Conservation (phyloP, 2,797 vertebrate genomes). For the Melanotaenia pygmaea region DNA sequence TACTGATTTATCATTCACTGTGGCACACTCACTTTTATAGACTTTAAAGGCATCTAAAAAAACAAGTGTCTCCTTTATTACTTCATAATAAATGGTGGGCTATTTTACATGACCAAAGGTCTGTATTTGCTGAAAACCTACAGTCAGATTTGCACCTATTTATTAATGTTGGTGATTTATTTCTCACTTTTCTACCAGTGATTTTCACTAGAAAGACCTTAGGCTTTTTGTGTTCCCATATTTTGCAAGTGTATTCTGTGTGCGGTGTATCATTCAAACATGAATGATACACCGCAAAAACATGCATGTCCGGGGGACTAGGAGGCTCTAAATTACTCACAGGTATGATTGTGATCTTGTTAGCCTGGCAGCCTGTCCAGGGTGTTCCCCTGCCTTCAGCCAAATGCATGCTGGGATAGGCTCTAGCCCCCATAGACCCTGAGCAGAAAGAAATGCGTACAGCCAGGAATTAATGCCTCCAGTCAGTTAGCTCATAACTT, state of each 20-base stretch:
- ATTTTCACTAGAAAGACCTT: conserved; percentile 2
- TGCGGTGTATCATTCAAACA: conserved; percentile 8
- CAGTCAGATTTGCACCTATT: not conserved
- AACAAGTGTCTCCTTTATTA: not conserved
- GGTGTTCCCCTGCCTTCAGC: conserved; percentile 66
- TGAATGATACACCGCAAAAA: conserved; percentile 16
- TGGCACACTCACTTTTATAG: not conserved
- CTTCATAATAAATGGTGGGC: not conserved
- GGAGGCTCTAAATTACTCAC: conserved; percentile 29
- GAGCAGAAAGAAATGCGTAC: conserved; percentile 16
- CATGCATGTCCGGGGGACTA: conserved; percentile 16
- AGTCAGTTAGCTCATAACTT: conserved; percentile 30
- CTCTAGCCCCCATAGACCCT: conserved; percentile 40
- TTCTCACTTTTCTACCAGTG: not conserved
- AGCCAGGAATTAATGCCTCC: conserved; percentile 53
- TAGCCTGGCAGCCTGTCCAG: conserved; percentile 55
- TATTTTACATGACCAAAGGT: not conserved
- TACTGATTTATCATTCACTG: not conserved
- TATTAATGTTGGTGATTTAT: not conserved
- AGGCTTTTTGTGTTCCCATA: not conserved
- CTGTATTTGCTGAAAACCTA: conserved; percentile 5
- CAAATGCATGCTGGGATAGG: conserved; percentile 70
- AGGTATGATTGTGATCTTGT: conserved; percentile 45
- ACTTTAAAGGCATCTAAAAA: not conserved
- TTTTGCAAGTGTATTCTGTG: not conserved